These are phyloP conservation scores for Onthophagus taurus DNA, from an alignment of 1,140 invertebrate species.

Conservation along the genomic window DNA sequence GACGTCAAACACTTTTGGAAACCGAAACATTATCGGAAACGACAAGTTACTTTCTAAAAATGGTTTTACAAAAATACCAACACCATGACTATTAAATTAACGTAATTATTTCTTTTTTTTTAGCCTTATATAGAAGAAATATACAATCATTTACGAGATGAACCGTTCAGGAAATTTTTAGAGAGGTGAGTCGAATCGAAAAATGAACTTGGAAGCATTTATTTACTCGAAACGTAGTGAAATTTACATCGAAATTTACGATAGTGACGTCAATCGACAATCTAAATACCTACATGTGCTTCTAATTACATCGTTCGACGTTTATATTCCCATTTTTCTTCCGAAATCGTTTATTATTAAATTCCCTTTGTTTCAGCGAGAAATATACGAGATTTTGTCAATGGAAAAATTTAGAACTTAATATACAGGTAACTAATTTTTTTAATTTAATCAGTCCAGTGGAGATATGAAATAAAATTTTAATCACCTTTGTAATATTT, in stretches of 20 bases:
- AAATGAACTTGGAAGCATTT: no score
- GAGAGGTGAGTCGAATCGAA: slow-evolving; percentile 75
- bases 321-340: slow-evolving; percentile 8
- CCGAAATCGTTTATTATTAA: neutral
- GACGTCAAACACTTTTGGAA: neutral
- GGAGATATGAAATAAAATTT: no score
- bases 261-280: slow-evolving; percentile 15
- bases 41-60: no score
- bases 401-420: slow-evolving; percentile 99
- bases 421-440: slow-evolving; percentile 96
- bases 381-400: slow-evolving; percentile 99
- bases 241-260: neutral
- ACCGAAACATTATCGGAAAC: no score
- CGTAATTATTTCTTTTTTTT: slow-evolving; percentile 40
- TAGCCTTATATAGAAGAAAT: slow-evolving; percentile 99
- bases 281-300: neutral
- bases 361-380: slow-evolving; percentile 63
- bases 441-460: no score
- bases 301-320: neutral
- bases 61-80: no score
- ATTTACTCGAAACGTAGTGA: no score
- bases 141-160: slow-evolving; percentile 90
- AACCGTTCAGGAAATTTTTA: slow-evolving; percentile 95
- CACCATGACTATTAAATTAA: no score
- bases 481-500: no score